These are phyloP conservation scores for Apodemus sylvaticus DNA, from an alignment of 2,113 vertebrate species.

Conservation along the genomic window DNA sequence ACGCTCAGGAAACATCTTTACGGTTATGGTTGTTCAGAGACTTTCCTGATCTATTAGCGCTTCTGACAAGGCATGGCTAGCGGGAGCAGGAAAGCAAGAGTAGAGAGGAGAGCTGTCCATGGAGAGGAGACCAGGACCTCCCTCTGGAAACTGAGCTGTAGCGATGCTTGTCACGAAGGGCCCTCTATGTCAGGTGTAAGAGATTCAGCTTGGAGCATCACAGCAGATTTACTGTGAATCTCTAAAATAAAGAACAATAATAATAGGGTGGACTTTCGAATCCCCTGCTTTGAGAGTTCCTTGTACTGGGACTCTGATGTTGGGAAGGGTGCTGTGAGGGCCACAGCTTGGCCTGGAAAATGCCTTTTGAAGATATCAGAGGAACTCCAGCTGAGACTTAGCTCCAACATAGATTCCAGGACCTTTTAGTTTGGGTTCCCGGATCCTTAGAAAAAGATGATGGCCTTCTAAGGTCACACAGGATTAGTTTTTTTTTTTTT, in stretches of 20 bases:
- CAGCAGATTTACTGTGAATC: neutral
- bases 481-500: too few relatives aligned
- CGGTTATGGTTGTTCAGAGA: neutral
- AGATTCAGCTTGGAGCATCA: neutral
- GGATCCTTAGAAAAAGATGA: too few relatives aligned
- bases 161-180: too few relatives aligned
- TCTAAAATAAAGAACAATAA: neutral
- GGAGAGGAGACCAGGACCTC: neutral
- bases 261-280: neutral
- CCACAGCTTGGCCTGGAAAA: too few relatives aligned
- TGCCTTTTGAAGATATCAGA: too few relatives aligned
- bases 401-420: too few relatives aligned
- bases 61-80: neutral
- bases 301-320: neutral
- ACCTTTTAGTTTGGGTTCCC: too few relatives aligned
- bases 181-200: too few relatives aligned
- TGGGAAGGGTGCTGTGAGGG: too few relatives aligned
- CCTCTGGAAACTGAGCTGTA: too few relatives aligned
- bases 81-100: neutral
- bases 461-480: too few relatives aligned
- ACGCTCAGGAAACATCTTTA: neutral
- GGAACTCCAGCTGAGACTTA: too few relatives aligned
- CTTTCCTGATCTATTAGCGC: neutral
- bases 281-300: neutral
- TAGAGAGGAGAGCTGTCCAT: neutral